Conservation (phyloP, 2,797 vertebrate species). For the Galaxias olidus region DNA sequence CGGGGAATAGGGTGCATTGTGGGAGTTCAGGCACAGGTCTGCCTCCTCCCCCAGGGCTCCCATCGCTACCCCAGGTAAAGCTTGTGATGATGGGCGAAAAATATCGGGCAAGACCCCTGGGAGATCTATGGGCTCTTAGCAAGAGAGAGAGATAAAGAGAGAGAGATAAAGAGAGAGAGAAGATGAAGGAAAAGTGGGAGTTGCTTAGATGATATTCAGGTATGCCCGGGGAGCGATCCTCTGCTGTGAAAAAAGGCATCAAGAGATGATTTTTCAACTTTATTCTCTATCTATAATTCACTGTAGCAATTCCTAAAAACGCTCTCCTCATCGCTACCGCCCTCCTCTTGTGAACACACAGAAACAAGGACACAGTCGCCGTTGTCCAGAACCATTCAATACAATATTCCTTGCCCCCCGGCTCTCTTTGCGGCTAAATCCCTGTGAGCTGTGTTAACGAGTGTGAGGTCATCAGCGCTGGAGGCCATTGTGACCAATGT, state of each 20-base stretch:
- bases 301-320: neutral
- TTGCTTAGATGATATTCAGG: neutral
- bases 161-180: neutral
- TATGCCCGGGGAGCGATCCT: neutral
- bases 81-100: neutral
- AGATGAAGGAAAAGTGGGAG: neutral
- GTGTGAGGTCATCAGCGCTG: neutral
- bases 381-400: too few relatives aligned
- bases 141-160: neutral
- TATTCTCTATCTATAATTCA: too few relatives aligned
- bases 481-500: slow-evolving; percentile 56
- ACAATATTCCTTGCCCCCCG: slow-evolving; percentile 21
- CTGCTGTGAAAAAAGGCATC: too few relatives aligned
- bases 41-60: slow-evolving; percentile 26
- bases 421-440: slow-evolving; percentile 24
- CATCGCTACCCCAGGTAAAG: slow-evolving; percentile 29
- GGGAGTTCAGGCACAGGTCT: slow-evolving; percentile 28
- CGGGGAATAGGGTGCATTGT: slow-evolving; percentile 5
- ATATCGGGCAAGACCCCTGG: neutral
- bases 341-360: neutral
- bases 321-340: neutral
- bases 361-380: neutral
- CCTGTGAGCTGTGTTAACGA: slow-evolving; percentile 37
- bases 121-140: neutral
- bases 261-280: too few relatives aligned